Evolutionary conservation across 2,797 vertebrate species (phyloP).

Genomic region (Pygocentrus nattereri): DNA sequence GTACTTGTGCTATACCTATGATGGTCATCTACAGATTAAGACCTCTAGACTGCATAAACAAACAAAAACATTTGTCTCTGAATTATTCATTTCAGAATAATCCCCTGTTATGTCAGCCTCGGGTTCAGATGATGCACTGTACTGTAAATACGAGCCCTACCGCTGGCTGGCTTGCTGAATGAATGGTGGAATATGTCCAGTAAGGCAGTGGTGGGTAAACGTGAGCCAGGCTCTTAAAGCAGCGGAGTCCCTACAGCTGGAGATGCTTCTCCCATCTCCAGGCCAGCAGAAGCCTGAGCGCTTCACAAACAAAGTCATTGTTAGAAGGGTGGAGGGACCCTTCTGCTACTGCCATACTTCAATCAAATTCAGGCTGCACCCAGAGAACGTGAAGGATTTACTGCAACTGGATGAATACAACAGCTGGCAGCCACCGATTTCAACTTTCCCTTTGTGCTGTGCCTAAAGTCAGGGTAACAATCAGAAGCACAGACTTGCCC

Average conservation of each 20-base stretch:
- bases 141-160: neutral
- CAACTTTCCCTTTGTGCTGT: constrained; percentile 28
- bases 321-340: constrained; percentile 46
- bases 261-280: constrained; percentile 60
- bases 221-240: constrained; percentile 23
- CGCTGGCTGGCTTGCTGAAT: neutral
- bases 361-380: constrained; percentile 29
- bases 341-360: constrained; percentile 52
- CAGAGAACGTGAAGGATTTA: constrained; percentile 43
- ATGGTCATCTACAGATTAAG: neutral
- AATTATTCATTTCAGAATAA: neutral
- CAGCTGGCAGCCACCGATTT: constrained; percentile 36
- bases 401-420: constrained; percentile 39
- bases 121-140: neutral
- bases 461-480: constrained; percentile 9
- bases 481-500: neutral
- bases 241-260: constrained; percentile 28
- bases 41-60: neutral
- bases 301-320: constrained; percentile 54
- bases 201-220: constrained; percentile 10
- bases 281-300: constrained; percentile 23
- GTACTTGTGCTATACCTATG: neutral
- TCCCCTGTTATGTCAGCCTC: neutral
- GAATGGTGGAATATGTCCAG: constrained; percentile 1
- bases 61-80: neutral